These are phyloP conservation scores for Elegia similella DNA, from an alignment of 2,888 invertebrate genomes.

Conservation along the genomic window DNA sequence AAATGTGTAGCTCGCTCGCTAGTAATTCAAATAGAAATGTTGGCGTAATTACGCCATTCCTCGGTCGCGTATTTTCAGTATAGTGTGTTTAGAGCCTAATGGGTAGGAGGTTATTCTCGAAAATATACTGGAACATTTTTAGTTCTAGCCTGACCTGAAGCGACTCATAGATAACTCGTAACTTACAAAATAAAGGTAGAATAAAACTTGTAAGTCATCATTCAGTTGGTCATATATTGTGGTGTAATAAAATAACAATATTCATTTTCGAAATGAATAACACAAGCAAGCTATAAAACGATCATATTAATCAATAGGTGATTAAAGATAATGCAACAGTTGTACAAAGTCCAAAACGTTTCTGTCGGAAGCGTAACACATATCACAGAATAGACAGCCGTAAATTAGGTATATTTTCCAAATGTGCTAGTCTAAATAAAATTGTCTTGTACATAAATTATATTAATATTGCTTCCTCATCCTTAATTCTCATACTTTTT, in stretches of 20 bases:
- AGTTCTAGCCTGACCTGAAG: too few relatives aligned
- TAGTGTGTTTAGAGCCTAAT: too few relatives aligned
- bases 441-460: background rate
- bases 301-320: constrained; percentile 10
- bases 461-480: too few relatives aligned
- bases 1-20: too few relatives aligned
- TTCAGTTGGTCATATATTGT: constrained; percentile 38
- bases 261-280: constrained; percentile 35
- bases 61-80: too few relatives aligned
- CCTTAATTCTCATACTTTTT: too few relatives aligned
- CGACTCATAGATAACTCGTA: too few relatives aligned
- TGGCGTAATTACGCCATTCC: too few relatives aligned
- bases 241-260: constrained; percentile 24
- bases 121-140: too few relatives aligned
- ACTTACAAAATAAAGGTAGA: too few relatives aligned
- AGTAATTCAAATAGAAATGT: too few relatives aligned
- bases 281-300: constrained; percentile 15
- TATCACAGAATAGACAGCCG: constrained; percentile 13
- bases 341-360: constrained; percentile 18
- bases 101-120: too few relatives aligned
- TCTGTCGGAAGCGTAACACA: constrained; percentile 10
- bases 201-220: constrained; percentile 14
- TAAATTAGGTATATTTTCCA: constrained; percentile 1
- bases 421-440: constrained; percentile 9
- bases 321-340: constrained; percentile 9